Conservation (phyloP, 2,888 invertebrate genomes). For the Pseudoips prasinana region DNA sequence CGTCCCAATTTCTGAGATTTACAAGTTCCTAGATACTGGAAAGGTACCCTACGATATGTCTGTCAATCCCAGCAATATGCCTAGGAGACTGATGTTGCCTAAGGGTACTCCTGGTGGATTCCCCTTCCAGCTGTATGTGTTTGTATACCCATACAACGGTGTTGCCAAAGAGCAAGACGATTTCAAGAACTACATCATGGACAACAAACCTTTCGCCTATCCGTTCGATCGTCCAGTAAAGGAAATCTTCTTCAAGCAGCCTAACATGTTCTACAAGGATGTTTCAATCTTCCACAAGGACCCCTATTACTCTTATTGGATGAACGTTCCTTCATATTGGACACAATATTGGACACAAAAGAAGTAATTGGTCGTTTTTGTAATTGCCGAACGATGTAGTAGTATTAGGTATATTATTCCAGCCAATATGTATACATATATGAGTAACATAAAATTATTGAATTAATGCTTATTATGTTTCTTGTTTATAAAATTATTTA, state of each 20-base stretch:
- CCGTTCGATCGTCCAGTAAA: slow-evolving; percentile 81
- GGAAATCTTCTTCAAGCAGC: slow-evolving; percentile 69
- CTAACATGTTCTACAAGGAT: slow-evolving; percentile 84
- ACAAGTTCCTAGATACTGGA: slow-evolving; percentile 78
- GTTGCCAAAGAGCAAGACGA: slow-evolving; percentile 53
- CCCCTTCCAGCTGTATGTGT: slow-evolving; percentile 84
- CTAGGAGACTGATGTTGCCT: slow-evolving; percentile 86
- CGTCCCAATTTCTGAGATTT: slow-evolving; percentile 81
- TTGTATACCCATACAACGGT: slow-evolving; percentile 79
- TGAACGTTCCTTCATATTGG: slow-evolving; percentile 44
- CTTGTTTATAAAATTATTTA: no score
- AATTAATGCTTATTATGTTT: no score
- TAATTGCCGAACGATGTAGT: no score
- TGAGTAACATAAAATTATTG: slow-evolving; percentile 3
- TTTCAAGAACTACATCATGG: slow-evolving; percentile 53
- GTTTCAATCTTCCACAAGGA: slow-evolving; percentile 78
- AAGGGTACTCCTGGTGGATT: slow-evolving; percentile 86
- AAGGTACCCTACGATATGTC: slow-evolving; percentile 77
- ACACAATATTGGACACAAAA: slow-evolving; percentile 34
- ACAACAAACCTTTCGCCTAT: slow-evolving; percentile 80
- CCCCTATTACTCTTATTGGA: slow-evolving; percentile 42
- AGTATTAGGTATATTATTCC: no score
- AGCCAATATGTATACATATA: no score
- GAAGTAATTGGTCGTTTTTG: neutral
- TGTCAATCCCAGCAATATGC: slow-evolving; percentile 82